Evolutionary conservation across 2,797 vertebrate genomes (phyloP), one percentile per base, ranked within the genome.

Genomic region (Vultur gryphus): DNA sequence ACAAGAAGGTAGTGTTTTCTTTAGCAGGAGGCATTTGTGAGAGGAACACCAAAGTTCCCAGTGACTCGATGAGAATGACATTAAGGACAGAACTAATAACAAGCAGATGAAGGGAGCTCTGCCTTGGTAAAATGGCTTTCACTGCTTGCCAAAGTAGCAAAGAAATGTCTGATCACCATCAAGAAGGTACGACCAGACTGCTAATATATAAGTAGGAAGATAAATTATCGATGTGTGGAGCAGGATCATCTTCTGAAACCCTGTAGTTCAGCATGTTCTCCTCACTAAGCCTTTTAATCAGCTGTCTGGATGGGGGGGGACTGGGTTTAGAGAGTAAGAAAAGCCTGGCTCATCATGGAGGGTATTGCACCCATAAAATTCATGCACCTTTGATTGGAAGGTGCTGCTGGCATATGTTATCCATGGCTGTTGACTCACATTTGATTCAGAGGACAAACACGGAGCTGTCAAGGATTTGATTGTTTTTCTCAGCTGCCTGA

Each of bases 391-490:
- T 57, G 54, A 33, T 31, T 89, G 69, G 93, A 65, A 89, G 80
- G 58, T 89, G 81, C 88, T 95, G 91, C 93, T 84, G 65, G 35
- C 82, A 28, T 13, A 49, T 49, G 84, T 95, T 81, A 49, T 21
- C 79, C 24, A 1, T 6, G 26, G 73, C 33, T 49, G 16, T 13
- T 46, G 93, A 67, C 81, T 77, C 54, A 13, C 44, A 3, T 43
- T 64, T 94, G 94, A 39, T 94, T 92, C 49, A 9, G 92, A 94
- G 93, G 83, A 69, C 91, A 93, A 93, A 93, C 73, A 26, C 0
- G 3, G 84, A 52, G 59, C 8, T 84, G 90, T 52, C 33, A 75
- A 87, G 73, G 87, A 26, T 75, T 31, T 80, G 82, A 28, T 43
- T 44, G 94, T 80, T 64, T 72, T 62, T 48, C 84, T 87, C 83